These are phyloP conservation scores for Dexiosoma caninum DNA, from an alignment of 2,888 invertebrate genomes.

Conservation along the genomic window DNA sequence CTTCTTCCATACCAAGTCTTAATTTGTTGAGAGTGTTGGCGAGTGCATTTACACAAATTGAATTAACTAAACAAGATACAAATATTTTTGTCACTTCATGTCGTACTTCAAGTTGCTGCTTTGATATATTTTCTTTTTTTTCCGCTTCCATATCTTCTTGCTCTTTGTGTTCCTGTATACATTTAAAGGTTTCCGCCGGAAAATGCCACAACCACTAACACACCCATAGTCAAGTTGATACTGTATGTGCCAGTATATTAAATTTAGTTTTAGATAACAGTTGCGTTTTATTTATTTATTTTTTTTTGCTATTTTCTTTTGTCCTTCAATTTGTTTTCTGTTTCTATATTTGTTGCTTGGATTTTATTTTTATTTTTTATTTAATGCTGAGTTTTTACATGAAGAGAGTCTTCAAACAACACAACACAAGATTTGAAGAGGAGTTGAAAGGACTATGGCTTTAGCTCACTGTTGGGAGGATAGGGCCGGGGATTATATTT, in stretches of 20 bases:
- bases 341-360: background rate
- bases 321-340: background rate
- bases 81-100: constrained; percentile 42
- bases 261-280: background rate
- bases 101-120: background rate
- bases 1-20: background rate
- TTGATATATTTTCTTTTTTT: constrained; percentile 1
- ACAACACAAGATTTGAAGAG: too few species aligned
- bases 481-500: too few species aligned
- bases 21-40: constrained; percentile 8
- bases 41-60: constrained; percentile 36
- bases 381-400: too few species aligned
- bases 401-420: too few species aligned
- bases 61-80: constrained; percentile 43
- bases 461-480: too few species aligned
- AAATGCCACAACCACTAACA: background rate
- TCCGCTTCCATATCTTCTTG: background rate
- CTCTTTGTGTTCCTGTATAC: background rate
- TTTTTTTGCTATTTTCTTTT: background rate
- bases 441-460: too few species aligned
- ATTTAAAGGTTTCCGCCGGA: constrained; percentile 34
- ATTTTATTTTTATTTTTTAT: too few species aligned
- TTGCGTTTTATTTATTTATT: too few species aligned
- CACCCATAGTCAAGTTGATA: background rate
- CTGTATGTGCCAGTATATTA: background rate